Evolutionary conservation across 2,888 invertebrate species (phyloP), one percentile per base, ranked within the genome.

Genomic region (Mythimna vitellina): DNA sequence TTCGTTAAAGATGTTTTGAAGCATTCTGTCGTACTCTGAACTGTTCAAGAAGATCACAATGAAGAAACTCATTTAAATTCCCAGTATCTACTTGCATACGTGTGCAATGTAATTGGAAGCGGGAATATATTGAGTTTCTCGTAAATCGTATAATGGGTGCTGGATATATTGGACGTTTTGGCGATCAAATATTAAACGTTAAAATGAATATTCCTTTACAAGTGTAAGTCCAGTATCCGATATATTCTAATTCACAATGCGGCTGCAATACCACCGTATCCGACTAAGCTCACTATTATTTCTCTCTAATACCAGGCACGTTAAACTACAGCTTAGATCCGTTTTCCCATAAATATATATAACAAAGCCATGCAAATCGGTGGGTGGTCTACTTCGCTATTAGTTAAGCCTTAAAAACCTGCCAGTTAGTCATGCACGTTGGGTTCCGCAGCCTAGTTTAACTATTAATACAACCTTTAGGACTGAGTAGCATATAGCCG

Each of bases 31-130:
- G 20, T 63, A 53, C 79, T 82, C 78, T 80, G 65, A 69, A 60
- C 56, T 49, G 38, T 58, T 51, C 20, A 17, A 60, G 46, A 64
- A 51, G 49, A 73, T 69, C 58, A 61, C 63, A 67, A 54, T 66
- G 65, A 72, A 73, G 63, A 73, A 67, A 63, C 54, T 82, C 73
- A 78, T 82, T 78, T 73, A 60, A 78, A 73, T 73, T 78, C 68
- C 38, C 63, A 54, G 54, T 49, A 57, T 60, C 65, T 65, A 35
- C 82, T 63, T 66, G 65, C 65, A 72, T 71, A 81, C 73, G 65
- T 78, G 67, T 71, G 64, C 65, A 81, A 56, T 81, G 42, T 49
- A 70, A 63, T 80, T 64, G 58, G 63, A 77, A 76, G 61, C 17
- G 35, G 51, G 51, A 63, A 76, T 66, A 80, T 63, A 76, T 78